Percentiles rank a stretch among this genome's conserved stretches.
phyloP scores from a whole-genome alignment of 1,140 invertebrate genomes.

The Saccostrea cuccullata region DNA sequence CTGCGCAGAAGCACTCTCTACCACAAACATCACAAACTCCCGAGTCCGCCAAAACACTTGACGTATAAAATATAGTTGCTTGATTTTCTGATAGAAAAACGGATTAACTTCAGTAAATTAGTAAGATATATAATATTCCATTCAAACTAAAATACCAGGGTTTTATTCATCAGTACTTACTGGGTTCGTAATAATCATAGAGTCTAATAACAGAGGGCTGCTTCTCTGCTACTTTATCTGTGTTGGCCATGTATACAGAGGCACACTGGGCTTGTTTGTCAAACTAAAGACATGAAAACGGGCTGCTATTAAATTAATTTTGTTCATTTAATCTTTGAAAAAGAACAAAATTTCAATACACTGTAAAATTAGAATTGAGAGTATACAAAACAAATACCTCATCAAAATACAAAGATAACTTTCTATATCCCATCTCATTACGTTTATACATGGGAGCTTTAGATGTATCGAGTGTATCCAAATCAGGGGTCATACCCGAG shows the following conservation, averaged over 20 bases:
- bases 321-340: too few species aligned
- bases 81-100: conserved; percentile 46
- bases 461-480: conserved; percentile 50
- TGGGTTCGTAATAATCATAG: conserved; percentile 59
- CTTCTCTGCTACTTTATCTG: conserved; percentile 48
- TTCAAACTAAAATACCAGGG: too few species aligned
- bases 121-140: too few species aligned
- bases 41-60: conserved; percentile 40
- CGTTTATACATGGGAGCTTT: conserved; percentile 49
- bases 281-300: conserved; percentile 34
- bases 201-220: conserved; percentile 51
- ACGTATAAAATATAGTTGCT: conserved; percentile 49
- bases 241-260: conserved; percentile 43
- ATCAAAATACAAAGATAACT: conserved; percentile 53
- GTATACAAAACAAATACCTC: conserved; percentile 37
- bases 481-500: conserved; percentile 64
- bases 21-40: conserved; percentile 54
- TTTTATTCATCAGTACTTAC: conserved; percentile 34
- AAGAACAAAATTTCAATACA: background rate
- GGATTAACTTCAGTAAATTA: background rate
- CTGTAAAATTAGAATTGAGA: too few species aligned
- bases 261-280: conserved; percentile 42
- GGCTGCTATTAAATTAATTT: too few species aligned
- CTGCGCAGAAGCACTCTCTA: conserved; percentile 48
- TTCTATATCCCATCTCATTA: conserved; percentile 43